phyloP scores from a whole-genome alignment of 2,888 invertebrate genomes.

The Charanyca ferruginea region DNA sequence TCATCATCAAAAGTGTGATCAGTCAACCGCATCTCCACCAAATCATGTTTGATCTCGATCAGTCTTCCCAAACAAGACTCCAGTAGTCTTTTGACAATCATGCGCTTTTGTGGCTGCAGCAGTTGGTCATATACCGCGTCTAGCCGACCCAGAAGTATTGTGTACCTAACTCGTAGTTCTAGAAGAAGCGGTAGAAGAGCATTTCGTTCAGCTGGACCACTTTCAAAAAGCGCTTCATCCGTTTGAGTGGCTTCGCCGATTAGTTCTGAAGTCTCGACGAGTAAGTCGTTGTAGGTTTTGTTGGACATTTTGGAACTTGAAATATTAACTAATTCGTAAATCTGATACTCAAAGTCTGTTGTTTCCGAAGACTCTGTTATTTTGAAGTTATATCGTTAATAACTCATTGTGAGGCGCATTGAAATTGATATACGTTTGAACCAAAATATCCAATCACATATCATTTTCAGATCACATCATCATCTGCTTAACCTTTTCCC shows the following conservation, averaged over 20 bases:
- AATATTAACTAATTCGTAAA: no score
- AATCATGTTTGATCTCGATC: conserved; percentile 96
- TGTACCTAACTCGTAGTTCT: conserved; percentile 95
- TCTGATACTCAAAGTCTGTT: no score
- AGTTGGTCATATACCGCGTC: conserved; percentile 97
- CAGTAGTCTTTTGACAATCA: conserved; percentile 94
- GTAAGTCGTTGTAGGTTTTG: conserved; percentile 93
- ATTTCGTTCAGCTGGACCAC: conserved; percentile 91
- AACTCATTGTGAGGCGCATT: no score
- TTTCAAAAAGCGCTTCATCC: conserved; percentile 92
- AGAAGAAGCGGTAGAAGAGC: conserved; percentile 92
- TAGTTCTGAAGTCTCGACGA: conserved; percentile 91
- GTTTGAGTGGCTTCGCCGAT: conserved; percentile 91
- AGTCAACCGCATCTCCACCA: conserved; percentile 96
- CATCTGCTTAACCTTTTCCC: no score
- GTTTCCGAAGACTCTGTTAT: no score
- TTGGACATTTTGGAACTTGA: conserved; percentile 92
- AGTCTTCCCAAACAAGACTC: conserved; percentile 96
- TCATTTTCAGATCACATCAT: no score
- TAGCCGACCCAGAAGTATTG: conserved; percentile 93
- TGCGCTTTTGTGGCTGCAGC: conserved; percentile 97
- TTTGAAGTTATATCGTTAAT: no score
- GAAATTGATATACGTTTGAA: no score
- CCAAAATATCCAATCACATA: no score
- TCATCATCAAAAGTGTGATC: conserved; percentile 97